Conservation (phyloP, 2,797 vertebrate genomes). For the Rhynchonycteris naso region DNA sequence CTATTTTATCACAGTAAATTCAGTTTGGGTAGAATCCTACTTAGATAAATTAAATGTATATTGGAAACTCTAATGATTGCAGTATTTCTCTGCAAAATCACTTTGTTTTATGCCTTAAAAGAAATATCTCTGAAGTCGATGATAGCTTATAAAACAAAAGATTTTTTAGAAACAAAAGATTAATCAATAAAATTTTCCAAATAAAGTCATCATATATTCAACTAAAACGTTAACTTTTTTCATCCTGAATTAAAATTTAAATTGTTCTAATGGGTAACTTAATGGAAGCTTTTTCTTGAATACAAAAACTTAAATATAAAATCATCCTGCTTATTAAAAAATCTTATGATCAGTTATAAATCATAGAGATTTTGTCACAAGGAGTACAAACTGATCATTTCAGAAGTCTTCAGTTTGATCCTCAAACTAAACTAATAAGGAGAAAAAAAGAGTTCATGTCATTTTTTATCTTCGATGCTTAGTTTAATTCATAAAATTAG, state of each 20-base stretch:
- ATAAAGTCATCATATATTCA: not conserved
- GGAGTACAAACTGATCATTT: not conserved
- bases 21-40: not conserved
- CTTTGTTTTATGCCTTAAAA: not conserved
- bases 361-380: not conserved
- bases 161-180: conserved; percentile 2
- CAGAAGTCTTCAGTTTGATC: not conserved
- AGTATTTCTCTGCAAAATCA: conserved; percentile 28
- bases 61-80: conserved; percentile 22
- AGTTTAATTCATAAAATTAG: not conserved
- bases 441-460: not conserved
- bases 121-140: conserved; percentile 9
- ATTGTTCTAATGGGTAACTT: not conserved
- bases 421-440: not conserved
- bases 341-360: not conserved
- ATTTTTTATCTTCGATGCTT: not conserved
- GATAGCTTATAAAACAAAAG: not conserved
- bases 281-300: not conserved
- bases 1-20: conserved; percentile 43
- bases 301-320: conserved; percentile 8
- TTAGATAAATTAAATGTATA: not conserved
- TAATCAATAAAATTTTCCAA: not conserved
- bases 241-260: not conserved
- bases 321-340: not conserved
- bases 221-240: not conserved